Evolutionary conservation across 2,797 vertebrate genomes (phyloP).

Genomic region (Parauchenoglanis ngamensis): DNA sequence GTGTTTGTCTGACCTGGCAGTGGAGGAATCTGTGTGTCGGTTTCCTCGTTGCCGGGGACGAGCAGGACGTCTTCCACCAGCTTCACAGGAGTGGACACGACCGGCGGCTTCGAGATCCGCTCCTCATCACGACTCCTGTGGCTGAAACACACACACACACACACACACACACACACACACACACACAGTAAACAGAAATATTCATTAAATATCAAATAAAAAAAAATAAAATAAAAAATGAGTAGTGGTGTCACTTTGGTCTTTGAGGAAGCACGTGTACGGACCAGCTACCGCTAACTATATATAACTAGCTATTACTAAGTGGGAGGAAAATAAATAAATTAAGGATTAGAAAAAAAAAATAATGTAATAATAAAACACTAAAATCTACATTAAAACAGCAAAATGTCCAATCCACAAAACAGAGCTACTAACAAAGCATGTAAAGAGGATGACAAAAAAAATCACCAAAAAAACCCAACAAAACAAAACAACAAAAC

Average conservation of each 20-base stretch:
- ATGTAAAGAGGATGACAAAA: no score
- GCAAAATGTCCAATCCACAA: not conserved
- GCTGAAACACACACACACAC: constrained; percentile 62
- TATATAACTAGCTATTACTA: no score
- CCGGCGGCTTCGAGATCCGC: constrained; percentile 81
- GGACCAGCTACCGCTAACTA: not conserved
- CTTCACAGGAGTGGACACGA: constrained; percentile 86
- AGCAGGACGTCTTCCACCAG: constrained; percentile 78
- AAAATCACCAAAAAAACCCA: no score
- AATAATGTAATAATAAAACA: no score
- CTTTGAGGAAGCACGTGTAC: not conserved
- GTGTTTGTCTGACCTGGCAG: constrained; percentile 81
- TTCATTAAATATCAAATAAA: not conserved
- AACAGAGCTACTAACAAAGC: not conserved
- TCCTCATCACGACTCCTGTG: constrained; percentile 93
- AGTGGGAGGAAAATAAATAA: not conserved
- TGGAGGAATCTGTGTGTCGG: constrained; percentile 85
- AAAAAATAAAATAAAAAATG: not conserved
- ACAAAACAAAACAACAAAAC: no score
- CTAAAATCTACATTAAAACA: no score
- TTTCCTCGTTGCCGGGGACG: constrained; percentile 83
- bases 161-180: constrained; percentile 3
- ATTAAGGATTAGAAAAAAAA: not conserved
- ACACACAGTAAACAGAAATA: not conserved
- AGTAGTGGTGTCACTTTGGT: not conserved